Evolutionary conservation across 2,888 invertebrate genomes (phyloP).

Genomic region (Eupithecia dodoneata): DNA sequence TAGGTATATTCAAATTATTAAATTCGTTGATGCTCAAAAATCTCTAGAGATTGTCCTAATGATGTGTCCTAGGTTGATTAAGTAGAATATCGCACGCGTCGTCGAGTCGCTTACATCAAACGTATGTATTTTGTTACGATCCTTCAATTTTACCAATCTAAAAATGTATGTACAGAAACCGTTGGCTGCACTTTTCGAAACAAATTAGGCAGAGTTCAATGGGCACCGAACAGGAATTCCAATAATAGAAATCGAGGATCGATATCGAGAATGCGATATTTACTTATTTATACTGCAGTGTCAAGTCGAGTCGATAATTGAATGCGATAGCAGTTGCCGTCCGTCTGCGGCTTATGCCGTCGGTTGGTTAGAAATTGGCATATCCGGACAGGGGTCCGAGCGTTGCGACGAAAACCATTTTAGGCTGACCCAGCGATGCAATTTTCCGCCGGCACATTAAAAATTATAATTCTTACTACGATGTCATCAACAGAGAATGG

Average conservation of each 20-base stretch:
- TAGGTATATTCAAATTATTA: not conserved
- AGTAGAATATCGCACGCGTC: not conserved
- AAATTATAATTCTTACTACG: not conserved
- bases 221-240: slow-evolving; percentile 12
- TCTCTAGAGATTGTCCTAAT: not conserved
- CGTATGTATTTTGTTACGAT: not conserved
- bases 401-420: slow-evolving; percentile 48
- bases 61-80: not conserved
- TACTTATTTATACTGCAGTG: slow-evolving; percentile 43
- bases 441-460: slow-evolving; percentile 8
- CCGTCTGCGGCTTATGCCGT: slow-evolving; percentile 51
- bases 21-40: not conserved
- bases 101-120: not conserved
- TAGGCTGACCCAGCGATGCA: slow-evolving; percentile 41
- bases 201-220: slow-evolving; percentile 9
- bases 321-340: slow-evolving; percentile 61
- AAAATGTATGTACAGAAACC: not conserved
- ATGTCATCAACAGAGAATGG: not conserved
- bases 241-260: slow-evolving; percentile 26
- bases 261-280: slow-evolving; percentile 27
- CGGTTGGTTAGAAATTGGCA: slow-evolving; percentile 65
- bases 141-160: not conserved
- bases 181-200: slow-evolving; percentile 7
- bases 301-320: slow-evolving; percentile 63
- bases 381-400: slow-evolving; percentile 64